These are phyloP conservation scores for Globicephala melas DNA, from an alignment of 2,113 vertebrate species.

Conservation along the genomic window DNA sequence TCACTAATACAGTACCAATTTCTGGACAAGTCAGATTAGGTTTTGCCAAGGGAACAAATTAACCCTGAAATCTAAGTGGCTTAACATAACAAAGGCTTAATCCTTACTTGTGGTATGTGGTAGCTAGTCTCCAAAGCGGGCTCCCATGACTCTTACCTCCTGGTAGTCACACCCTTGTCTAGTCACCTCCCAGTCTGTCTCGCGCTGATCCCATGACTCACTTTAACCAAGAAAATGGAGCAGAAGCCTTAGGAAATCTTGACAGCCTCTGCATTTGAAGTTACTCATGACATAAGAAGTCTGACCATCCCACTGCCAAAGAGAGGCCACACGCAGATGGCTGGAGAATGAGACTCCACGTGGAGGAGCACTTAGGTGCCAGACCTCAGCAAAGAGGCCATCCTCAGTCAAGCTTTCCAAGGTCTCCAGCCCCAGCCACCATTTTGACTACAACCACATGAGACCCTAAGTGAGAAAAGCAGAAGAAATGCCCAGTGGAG, in stretches of 20 bases:
- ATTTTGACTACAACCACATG: background rate
- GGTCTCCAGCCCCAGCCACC: background rate
- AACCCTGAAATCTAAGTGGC: conserved; percentile 25
- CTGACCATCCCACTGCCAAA: background rate
- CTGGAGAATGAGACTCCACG: background rate
- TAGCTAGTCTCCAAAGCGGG: background rate
- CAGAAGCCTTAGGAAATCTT: background rate
- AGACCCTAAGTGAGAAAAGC: background rate
- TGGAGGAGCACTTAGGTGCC: background rate
- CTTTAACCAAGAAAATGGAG: background rate
- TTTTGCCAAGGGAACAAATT: conserved; percentile 55
- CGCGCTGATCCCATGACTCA: background rate
- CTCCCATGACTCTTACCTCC: background rate
- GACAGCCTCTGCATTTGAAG: background rate
- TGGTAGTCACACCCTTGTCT: background rate
- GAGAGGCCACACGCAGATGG: background rate
- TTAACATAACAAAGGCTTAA: conserved; percentile 16
- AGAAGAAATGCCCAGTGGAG: background rate
- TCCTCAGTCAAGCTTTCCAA: background rate
- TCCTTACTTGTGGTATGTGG: background rate
- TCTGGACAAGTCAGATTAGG: conserved; percentile 22
- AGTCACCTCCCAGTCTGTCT: background rate
- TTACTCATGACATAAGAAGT: background rate
- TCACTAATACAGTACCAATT: background rate
- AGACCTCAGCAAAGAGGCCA: background rate